Percentiles rank a stretch among this genome's conserved stretches.
Evolutionary conservation across 1,140 invertebrate genomes (phyloP).

Genomic region (Atta colombica): DNA sequence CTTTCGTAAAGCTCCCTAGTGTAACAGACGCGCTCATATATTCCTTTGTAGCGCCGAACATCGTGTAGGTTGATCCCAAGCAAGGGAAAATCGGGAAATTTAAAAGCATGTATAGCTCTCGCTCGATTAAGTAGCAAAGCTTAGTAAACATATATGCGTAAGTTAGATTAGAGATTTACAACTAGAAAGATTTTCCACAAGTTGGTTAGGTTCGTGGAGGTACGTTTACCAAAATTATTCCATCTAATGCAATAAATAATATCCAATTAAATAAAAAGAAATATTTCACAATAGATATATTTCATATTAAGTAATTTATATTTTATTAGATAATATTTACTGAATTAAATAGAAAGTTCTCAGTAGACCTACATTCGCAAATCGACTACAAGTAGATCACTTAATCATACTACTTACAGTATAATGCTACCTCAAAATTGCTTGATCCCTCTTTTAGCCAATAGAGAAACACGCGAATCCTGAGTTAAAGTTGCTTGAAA

Average conservation of each 20-base stretch:
- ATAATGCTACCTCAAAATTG: neutral
- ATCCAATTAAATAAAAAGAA: neutral
- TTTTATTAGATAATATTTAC: constrained; percentile 9
- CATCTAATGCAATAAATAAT: neutral
- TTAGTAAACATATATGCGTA: constrained; percentile 35
- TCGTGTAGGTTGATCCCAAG: constrained; percentile 21
- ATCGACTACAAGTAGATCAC: neutral
- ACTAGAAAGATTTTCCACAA: neutral
- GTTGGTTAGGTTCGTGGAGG: neutral
- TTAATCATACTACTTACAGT: neutral
- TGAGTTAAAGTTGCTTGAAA: neutral
- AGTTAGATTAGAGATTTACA: constrained; percentile 22
- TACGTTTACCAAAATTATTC: neutral
- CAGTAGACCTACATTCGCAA: neutral
- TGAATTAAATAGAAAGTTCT: neutral
- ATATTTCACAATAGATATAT: neutral
- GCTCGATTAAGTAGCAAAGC: constrained; percentile 15
- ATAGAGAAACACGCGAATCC: constrained; percentile 10
- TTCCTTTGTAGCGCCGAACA: neutral
- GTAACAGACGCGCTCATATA: constrained; percentile 34
- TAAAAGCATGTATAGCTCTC: neutral
- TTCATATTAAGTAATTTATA: neutral
- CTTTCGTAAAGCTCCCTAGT: constrained; percentile 13
- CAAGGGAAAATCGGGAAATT: constrained; percentile 26
- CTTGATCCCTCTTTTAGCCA: neutral